Evolutionary conservation across 2,888 invertebrate species (phyloP).

Genomic region (Tiphia femorata): DNA sequence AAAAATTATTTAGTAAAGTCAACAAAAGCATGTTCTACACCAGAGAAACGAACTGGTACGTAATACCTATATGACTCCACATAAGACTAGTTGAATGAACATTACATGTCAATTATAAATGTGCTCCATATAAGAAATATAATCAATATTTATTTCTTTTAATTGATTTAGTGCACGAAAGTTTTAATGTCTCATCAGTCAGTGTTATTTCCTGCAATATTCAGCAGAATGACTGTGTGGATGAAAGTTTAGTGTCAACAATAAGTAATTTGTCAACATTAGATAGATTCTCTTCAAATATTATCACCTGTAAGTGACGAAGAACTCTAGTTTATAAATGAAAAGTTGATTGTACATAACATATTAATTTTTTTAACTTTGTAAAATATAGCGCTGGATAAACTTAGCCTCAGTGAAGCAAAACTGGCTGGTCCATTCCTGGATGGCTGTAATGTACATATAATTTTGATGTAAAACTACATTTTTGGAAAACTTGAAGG

Average conservation of each 20-base stretch:
- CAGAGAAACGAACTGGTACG: constrained; percentile 70
- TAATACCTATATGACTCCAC: neutral
- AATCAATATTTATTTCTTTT: neutral
- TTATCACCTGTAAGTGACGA: constrained; percentile 17
- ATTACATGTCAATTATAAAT: neutral
- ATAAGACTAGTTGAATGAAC: too few relatives aligned
- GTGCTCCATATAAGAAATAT: neutral
- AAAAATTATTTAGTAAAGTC: constrained; percentile 72
- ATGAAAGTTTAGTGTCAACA: constrained; percentile 53
- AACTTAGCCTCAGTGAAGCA: constrained; percentile 76
- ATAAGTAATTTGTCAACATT: constrained; percentile 26
- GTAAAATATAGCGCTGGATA: constrained; percentile 18
- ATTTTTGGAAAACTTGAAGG: neutral
- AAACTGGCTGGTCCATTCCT: constrained; percentile 85
- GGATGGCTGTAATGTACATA: constrained; percentile 87
- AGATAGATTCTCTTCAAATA: neutral
- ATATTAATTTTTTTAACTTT: constrained; percentile 11
- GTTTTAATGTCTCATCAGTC: constrained; percentile 70
- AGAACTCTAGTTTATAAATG: neutral
- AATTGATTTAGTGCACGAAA: constrained; percentile 44
- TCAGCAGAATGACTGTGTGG: constrained; percentile 38
- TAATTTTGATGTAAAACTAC: neutral
- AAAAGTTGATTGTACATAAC: neutral
- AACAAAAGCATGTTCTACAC: constrained; percentile 79
- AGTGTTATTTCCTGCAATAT: constrained; percentile 65